phyloP scores from a whole-genome alignment of 2,113 vertebrate genomes.

The Archilochus colubris region DNA sequence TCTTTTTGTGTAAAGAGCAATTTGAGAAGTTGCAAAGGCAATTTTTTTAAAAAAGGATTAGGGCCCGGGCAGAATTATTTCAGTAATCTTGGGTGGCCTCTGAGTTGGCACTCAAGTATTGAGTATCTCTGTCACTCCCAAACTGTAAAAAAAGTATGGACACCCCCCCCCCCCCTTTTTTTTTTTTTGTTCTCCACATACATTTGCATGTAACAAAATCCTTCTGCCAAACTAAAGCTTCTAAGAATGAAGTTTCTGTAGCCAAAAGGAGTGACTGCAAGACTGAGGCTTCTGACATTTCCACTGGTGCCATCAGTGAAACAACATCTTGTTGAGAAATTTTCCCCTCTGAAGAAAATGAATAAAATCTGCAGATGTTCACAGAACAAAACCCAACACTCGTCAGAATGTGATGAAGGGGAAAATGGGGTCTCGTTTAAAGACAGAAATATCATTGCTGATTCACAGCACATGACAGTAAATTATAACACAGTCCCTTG shows the following conservation, averaged over 20 bases:
- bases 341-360: not conserved
- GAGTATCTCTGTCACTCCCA: not conserved
- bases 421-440: not conserved
- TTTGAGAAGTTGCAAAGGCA: not conserved
- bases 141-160: not conserved
- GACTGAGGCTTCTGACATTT: not conserved
- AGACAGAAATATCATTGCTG: not conserved
- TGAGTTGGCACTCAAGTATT: not conserved
- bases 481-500: not conserved
- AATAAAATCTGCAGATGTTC: not conserved
- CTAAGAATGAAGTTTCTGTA: not conserved
- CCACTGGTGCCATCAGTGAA: not conserved
- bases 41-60: not conserved
- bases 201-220: not conserved
- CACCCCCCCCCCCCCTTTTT: not conserved
- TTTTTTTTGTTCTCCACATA: not conserved
- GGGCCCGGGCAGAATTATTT: not conserved
- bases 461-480: not conserved
- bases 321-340: not conserved
- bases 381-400: not conserved
- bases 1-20: not conserved
- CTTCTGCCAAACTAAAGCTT: not conserved
- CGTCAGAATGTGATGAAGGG: fast-evolving
- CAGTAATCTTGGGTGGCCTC: not conserved
- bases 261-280: not conserved